A percentile compares a stretch with the other conserved stretches of the same genome.
Evolutionary conservation across 2,888 invertebrate genomes (phyloP).

Genomic region (Agrochola lychnidis): DNA sequence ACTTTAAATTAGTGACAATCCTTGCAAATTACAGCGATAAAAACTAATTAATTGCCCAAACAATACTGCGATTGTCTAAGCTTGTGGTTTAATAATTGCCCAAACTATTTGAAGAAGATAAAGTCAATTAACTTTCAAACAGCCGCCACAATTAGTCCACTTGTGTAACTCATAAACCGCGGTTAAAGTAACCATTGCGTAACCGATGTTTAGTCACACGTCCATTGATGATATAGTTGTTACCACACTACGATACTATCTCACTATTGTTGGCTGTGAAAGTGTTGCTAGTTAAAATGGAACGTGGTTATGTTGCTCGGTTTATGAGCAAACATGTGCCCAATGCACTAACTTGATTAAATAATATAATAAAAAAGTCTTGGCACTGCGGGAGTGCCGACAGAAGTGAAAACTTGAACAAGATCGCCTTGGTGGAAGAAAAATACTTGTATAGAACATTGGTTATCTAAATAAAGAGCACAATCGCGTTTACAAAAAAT

Average conservation of each 20-base stretch:
- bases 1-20: not conserved
- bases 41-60: constrained; percentile 7
- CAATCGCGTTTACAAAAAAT: too few relatives aligned
- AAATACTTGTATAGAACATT: too few relatives aligned
- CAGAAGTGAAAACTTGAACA: too few relatives aligned
- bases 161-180: constrained; percentile 57
- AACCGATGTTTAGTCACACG: constrained; percentile 64
- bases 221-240: constrained; percentile 65
- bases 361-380: not conserved
- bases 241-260: constrained; percentile 62
- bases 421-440: too few relatives aligned
- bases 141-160: constrained; percentile 41
- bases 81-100: constrained; percentile 15
- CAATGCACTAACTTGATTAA: constrained; percentile 8
- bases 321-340: constrained; percentile 24
- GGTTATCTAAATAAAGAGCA: too few relatives aligned
- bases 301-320: constrained; percentile 46
- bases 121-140: constrained; percentile 47
- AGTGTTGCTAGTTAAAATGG: constrained; percentile 59
- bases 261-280: constrained; percentile 66
- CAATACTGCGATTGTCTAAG: constrained; percentile 4
- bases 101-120: constrained; percentile 45
- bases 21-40: not conserved
- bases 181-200: constrained; percentile 51
- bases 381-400: too few relatives aligned